phyloP scores from a whole-genome alignment of 2,113 vertebrate species.

The Saccopteryx bilineata region DNA sequence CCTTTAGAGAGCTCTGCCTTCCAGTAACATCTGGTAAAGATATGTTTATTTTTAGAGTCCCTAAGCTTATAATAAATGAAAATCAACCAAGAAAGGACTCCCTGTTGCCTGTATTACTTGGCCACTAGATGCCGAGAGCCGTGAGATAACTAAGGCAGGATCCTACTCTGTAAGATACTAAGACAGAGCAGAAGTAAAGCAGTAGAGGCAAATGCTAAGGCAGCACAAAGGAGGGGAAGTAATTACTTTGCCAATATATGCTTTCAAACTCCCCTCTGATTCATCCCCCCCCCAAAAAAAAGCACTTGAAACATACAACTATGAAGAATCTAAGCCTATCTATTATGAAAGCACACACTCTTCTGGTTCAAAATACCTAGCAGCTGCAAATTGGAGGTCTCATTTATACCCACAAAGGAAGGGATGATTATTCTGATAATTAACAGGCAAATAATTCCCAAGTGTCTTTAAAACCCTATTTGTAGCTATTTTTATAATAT shows the following conservation, averaged over 20 bases:
- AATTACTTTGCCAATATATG: background rate
- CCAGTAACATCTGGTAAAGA: background rate
- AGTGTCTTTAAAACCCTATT: constrained; percentile 4
- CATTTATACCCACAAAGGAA: constrained; percentile 35
- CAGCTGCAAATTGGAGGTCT: constrained; percentile 11
- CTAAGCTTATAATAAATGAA: constrained; percentile 18
- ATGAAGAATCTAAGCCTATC: background rate
- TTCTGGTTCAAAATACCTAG: constrained; percentile 51
- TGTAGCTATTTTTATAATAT: constrained; percentile 19
- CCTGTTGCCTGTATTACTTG: background rate
- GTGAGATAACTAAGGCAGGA: background rate
- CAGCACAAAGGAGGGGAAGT: background rate
- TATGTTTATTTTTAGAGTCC: background rate
- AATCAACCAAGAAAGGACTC: constrained; percentile 49
- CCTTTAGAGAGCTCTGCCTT: background rate
- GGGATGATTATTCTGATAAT: background rate
- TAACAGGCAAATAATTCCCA: constrained; percentile 15
- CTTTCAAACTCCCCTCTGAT: background rate
- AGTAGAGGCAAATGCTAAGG: background rate
- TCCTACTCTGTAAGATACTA: background rate
- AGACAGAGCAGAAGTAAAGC: background rate
- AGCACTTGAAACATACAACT: constrained; percentile 36
- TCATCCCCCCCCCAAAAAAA: background rate
- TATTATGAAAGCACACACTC: constrained; percentile 6
- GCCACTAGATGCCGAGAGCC: background rate